Evolutionary conservation across 2,888 invertebrate species (phyloP).

Genomic region (Microchrysa polita): DNA sequence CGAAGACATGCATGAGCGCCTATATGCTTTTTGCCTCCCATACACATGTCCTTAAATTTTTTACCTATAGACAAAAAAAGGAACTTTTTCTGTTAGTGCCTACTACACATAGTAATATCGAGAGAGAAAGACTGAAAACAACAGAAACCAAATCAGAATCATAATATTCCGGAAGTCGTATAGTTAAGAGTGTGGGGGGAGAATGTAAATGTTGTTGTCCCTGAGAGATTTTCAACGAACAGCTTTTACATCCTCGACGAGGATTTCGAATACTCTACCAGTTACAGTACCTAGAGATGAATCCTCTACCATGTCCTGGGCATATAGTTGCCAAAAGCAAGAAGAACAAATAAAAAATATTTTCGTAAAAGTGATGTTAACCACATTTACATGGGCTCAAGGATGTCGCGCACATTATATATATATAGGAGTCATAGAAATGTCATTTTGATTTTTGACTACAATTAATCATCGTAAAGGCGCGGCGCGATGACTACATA

Average conservation of each 20-base stretch:
- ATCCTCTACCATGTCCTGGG: too few species aligned
- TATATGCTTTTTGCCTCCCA: too few species aligned
- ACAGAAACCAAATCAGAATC: too few species aligned
- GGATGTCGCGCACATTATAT: conserved; percentile 1
- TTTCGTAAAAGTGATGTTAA: conserved; percentile 24
- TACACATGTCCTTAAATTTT: too few species aligned
- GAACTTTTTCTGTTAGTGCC: conserved; percentile 14
- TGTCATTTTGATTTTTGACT: conserved; percentile 50
- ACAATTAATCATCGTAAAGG: conserved; percentile 50
- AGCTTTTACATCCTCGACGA: conserved; percentile 21
- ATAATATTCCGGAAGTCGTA: conserved; percentile 35
- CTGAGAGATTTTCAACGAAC: not conserved
- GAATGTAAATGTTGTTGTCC: conserved; percentile 38
- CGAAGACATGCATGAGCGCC: too few species aligned
- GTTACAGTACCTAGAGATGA: too few species aligned
- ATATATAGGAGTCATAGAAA: too few species aligned
- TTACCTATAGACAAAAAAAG: conserved; percentile 17
- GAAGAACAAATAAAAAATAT: too few species aligned
- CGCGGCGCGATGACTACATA: conserved; percentile 3
- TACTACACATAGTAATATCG: too few species aligned
- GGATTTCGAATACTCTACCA: conserved; percentile 9
- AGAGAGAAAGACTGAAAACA: too few species aligned
- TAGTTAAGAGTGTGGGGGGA: not conserved
- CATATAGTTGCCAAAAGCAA: conserved; percentile 36
- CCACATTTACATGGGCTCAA: conserved; percentile 46